These are phyloP conservation scores for Mionectes olivaceus DNA, from an alignment of 2,797 vertebrate genomes.

Conservation along the genomic window DNA sequence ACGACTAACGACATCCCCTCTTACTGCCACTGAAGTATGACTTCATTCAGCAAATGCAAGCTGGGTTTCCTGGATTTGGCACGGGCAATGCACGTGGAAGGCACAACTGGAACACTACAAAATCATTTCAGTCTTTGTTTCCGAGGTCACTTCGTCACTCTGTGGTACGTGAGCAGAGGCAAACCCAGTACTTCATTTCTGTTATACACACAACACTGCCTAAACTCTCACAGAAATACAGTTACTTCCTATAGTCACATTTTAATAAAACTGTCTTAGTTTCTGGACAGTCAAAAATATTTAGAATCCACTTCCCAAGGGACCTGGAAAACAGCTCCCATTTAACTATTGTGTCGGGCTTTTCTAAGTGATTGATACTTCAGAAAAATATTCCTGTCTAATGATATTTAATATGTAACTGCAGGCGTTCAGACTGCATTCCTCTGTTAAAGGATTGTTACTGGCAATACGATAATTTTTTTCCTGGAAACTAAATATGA, in stretches of 20 bases:
- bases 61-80: neutral
- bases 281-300: neutral
- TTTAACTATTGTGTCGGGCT: neutral
- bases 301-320: neutral
- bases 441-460: neutral
- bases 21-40: neutral
- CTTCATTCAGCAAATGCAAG: neutral
- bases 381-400: neutral
- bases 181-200: neutral
- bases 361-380: neutral
- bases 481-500: neutral
- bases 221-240: neutral
- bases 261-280: neutral
- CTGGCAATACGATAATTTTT: neutral
- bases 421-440: neutral
- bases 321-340: neutral
- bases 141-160: rapidly evolving
- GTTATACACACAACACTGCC: neutral
- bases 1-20: neutral
- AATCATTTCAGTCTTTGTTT: neutral
- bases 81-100: neutral
- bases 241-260: neutral
- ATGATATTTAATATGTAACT: neutral
- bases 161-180: neutral
- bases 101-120: neutral